Base-by-base conservation (phyloP, 2,113 vertebrate species). In the Pycnonotus jocosus region DNA sequence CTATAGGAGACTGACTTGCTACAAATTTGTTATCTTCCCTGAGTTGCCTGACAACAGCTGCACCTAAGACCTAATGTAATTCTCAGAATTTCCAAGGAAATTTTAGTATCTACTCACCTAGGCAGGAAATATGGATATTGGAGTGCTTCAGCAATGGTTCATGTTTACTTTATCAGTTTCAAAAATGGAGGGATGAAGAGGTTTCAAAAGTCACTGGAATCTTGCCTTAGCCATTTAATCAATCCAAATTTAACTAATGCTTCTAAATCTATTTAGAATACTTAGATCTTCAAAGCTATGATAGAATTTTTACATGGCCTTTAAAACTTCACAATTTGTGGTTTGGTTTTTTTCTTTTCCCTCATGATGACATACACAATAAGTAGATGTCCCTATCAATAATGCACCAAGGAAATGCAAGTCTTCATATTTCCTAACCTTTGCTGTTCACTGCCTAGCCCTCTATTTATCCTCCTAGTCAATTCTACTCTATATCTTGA, bases 311-410 rank as follows among this genome's bases (percentile, higher is more conserved):
- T 64, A 51, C 8, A 44, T 12, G 21, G 18, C 14, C 40, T 78
- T 57, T 79, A 27, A 85, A 65, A 10, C 44, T 82, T 33, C 7
- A 57, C 3, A 10, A 60, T 86, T 74, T 74, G 16, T 69, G 14
- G 0, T 0, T 2, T 30, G 37, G 37, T 78, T 66, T 54, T 37
- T 78, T 6, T n/a, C n/a, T n/a, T n/a, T n/a, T n/a, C n/a, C n/a
- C 6, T 71, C 23, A 12, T 64, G 25, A 13, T 90, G 15, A 35
- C 8, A 47, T n/a, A 33, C 10, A 51, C 6, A 51, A 31, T 51
- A 56, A 65, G 23, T 35, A 84, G 21, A n/a, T 0, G 0, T 45
- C 5, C 6, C 50, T 72, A 48, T 53, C 17, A 91, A 57, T 56
- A 65, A 65, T 27, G 24, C 18, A 74, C 9, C 3, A 88, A 48